Conservation (phyloP, 2,888 invertebrate species). For the Himalopsyche tibetana region DNA sequence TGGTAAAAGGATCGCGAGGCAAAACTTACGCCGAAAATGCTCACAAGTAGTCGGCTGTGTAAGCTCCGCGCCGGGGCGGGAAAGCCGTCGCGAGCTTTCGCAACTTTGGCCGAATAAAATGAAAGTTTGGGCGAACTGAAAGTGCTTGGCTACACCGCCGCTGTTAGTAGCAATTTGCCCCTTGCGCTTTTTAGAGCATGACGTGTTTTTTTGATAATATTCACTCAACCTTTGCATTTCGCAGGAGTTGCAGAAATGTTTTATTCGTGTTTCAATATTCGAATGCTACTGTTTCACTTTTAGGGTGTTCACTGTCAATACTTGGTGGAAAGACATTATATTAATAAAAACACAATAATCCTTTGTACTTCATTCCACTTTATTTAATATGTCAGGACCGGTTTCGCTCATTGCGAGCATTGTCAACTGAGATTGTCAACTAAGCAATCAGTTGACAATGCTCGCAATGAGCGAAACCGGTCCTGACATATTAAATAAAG, state of each 20-base stretch:
- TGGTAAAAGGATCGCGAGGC: neutral
- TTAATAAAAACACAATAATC: too few relatives aligned
- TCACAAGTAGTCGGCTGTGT: conserved; percentile 32
- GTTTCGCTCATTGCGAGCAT: too few relatives aligned
- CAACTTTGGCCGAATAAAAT: conserved; percentile 50
- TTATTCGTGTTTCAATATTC: neutral
- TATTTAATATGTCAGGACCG: too few relatives aligned
- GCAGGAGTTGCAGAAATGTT: neutral
- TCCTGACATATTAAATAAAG: too few relatives aligned
- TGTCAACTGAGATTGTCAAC: too few relatives aligned
- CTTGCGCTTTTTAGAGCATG: conserved; percentile 47
- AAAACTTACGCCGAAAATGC: conserved; percentile 37
- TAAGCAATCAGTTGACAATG: too few relatives aligned
- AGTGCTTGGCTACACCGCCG: conserved; percentile 8
- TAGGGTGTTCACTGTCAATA: too few relatives aligned
- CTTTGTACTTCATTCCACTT: too few relatives aligned
- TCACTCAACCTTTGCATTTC: conserved; percentile 12
- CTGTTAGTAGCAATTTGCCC: conserved; percentile 18
- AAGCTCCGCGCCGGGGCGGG: conserved; percentile 47
- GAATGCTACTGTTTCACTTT: too few relatives aligned
- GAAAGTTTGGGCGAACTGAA: conserved; percentile 47
- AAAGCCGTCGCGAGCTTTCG: conserved; percentile 40
- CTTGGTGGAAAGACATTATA: too few relatives aligned
- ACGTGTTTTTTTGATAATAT: neutral
- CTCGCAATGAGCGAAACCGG: too few relatives aligned